These are phyloP conservation scores for Polyploca ridens DNA, from an alignment of 2,888 invertebrate species.

Conservation along the genomic window DNA sequence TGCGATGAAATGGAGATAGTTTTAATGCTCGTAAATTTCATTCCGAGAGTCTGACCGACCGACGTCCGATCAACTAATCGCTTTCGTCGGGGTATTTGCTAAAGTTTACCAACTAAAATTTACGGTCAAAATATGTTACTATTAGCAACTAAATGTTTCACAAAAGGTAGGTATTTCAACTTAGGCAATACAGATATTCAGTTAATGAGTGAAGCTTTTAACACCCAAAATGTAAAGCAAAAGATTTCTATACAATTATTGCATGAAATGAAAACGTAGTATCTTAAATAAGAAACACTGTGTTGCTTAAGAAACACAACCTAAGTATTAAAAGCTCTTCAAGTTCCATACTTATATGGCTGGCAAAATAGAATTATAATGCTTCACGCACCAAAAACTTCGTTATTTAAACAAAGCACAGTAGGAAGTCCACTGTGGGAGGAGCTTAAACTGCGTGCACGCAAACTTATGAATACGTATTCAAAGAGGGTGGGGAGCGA, in stretches of 20 bases:
- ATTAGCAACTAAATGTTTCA: constrained; percentile 8
- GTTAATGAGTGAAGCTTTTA: constrained; percentile 1
- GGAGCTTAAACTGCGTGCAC: constrained; percentile 58
- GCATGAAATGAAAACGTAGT: no score
- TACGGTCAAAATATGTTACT: constrained; percentile 28
- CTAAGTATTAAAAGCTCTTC: no score
- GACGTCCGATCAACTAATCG: constrained; percentile 73
- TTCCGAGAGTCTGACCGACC: constrained; percentile 65
- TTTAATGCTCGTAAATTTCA: constrained; percentile 81
- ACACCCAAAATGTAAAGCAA: neutral
- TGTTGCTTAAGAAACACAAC: no score
- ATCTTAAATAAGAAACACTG: no score
- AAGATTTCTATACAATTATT: no score
- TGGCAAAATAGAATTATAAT: constrained; percentile 23
- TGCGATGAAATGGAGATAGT: constrained; percentile 78
- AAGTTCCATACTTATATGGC: neutral
- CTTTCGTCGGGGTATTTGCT: constrained; percentile 64
- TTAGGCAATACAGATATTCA: neutral
- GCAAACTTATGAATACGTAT: constrained; percentile 41
- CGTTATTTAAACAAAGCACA: constrained; percentile 60
- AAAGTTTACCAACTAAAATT: constrained; percentile 64
- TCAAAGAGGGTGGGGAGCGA: constrained; percentile 39
- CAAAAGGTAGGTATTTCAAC: neutral
- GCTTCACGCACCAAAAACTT: constrained; percentile 58
- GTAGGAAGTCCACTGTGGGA: constrained; percentile 67